Evolutionary conservation across 2,888 invertebrate genomes (phyloP).

Genomic region (Globia sparganii): DNA sequence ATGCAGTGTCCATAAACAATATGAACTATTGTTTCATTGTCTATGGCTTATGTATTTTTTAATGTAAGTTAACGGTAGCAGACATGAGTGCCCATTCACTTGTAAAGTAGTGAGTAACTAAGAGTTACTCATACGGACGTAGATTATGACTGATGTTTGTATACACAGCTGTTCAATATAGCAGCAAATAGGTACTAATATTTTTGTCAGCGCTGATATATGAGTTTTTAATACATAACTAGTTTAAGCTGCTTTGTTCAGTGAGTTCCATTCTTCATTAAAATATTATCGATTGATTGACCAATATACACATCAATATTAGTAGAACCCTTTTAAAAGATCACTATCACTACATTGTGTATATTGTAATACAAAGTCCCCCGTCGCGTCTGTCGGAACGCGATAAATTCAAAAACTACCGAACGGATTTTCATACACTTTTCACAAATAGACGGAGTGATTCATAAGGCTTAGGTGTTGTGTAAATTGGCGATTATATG

Average conservation of each 20-base stretch:
- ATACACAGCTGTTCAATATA: conserved; percentile 29
- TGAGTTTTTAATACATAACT: neutral
- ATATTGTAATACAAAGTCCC: too few species aligned
- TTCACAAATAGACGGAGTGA: too few species aligned
- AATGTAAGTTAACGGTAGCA: conserved; percentile 48
- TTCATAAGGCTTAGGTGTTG: too few species aligned
- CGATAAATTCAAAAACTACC: too few species aligned
- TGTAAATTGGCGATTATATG: too few species aligned
- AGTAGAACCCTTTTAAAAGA: neutral
- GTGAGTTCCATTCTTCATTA: neutral
- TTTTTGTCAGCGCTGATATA: neutral
- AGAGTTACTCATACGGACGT: conserved; percentile 13
- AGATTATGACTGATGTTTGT: conserved; percentile 36
- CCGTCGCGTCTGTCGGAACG: too few species aligned
- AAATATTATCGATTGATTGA: too few species aligned
- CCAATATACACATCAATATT: neutral
- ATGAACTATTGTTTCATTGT: conserved; percentile 67
- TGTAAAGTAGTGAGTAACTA: conserved; percentile 23
- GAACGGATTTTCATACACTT: too few species aligned
- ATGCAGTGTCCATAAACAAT: conserved; percentile 59
- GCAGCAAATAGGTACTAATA: neutral
- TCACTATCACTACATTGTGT: too few species aligned
- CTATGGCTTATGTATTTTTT: conserved; percentile 48
- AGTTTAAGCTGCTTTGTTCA: neutral
- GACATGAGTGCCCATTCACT: conserved; percentile 54